Percentiles rank a stretch among this genome's conserved stretches.
These are phyloP conservation scores for Cyclina sinensis DNA, from an alignment of 1,140 invertebrate genomes.

Conservation along the genomic window DNA sequence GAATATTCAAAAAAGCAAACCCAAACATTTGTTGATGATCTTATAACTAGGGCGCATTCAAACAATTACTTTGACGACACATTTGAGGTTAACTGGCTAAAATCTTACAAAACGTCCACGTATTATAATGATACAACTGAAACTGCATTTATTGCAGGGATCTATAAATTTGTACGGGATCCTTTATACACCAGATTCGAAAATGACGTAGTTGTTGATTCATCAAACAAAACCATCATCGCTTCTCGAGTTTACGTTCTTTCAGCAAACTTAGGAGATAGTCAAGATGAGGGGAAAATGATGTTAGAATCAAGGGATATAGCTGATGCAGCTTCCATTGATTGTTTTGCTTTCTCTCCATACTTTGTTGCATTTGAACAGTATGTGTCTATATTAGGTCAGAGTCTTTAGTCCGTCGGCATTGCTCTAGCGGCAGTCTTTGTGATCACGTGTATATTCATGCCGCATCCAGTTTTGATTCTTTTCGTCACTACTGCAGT, in stretches of 20 bases:
- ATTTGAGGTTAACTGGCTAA: slow-evolving; percentile 67
- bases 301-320: slow-evolving; percentile 75
- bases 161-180: slow-evolving; percentile 88
- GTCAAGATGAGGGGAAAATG: slow-evolving; percentile 67
- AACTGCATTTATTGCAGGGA: slow-evolving; percentile 13
- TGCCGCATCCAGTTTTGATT: slow-evolving; percentile 97
- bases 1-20: slow-evolving; percentile 42
- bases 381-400: slow-evolving; percentile 96
- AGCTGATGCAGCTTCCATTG: slow-evolving; percentile 69
- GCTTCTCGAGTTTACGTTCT: slow-evolving; percentile 81
- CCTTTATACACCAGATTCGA: slow-evolving; percentile 87
- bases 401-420: slow-evolving; percentile 96
- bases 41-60: slow-evolving; percentile 12
- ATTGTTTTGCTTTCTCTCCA: slow-evolving; percentile 72
- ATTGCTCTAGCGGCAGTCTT: slow-evolving; percentile 98
- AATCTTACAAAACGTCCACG: slow-evolving; percentile 7
- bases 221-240: slow-evolving; percentile 93
- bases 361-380: slow-evolving; percentile 87
- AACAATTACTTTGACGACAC: slow-evolving; percentile 37
- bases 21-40: slow-evolving; percentile 8
- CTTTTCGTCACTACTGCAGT: slow-evolving; percentile 98
- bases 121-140: slow-evolving; percentile 7
- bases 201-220: slow-evolving; percentile 94
- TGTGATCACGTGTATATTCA: slow-evolving; percentile 97
- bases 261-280: slow-evolving; percentile 58